phyloP scores from a whole-genome alignment of 2,888 invertebrate genomes.

The Julus scandinavius region DNA sequence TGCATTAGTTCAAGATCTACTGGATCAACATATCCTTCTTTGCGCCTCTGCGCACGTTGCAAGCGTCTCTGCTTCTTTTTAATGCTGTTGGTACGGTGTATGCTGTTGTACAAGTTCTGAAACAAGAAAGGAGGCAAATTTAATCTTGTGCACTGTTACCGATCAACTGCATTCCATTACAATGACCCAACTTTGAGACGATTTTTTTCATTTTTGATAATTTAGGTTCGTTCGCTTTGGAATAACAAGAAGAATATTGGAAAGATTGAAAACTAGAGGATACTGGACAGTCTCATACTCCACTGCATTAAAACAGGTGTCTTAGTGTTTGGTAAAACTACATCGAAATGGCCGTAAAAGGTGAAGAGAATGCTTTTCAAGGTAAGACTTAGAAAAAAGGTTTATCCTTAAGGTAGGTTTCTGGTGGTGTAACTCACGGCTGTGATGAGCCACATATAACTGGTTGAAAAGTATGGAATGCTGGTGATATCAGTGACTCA shows the following conservation, averaged over 20 bases:
- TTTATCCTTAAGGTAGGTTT: too few species aligned
- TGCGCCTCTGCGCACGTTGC: neutral
- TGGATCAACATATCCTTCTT: neutral
- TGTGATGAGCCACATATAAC: too few species aligned
- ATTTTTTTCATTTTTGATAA: neutral
- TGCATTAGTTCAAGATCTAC: slow-evolving; percentile 2
- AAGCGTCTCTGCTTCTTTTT: neutral
- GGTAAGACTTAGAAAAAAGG: neutral
- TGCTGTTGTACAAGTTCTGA: neutral
- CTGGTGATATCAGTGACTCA: too few species aligned
- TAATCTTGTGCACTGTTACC: neutral
- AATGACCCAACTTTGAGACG: neutral
- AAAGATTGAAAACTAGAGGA: neutral
- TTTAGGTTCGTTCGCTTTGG: neutral
- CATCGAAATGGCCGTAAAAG: neutral
- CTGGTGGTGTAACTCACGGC: too few species aligned
- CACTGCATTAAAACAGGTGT: neutral
- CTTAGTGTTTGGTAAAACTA: too few species aligned
- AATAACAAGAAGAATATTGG: neutral
- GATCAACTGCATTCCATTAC: neutral
- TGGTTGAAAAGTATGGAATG: too few species aligned
- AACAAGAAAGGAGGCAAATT: neutral
- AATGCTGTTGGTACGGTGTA: neutral
- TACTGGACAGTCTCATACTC: neutral
- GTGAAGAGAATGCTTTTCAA: neutral